Conservation (phyloP, 1,140 invertebrate genomes). For the Archivesica marissinica region DNA sequence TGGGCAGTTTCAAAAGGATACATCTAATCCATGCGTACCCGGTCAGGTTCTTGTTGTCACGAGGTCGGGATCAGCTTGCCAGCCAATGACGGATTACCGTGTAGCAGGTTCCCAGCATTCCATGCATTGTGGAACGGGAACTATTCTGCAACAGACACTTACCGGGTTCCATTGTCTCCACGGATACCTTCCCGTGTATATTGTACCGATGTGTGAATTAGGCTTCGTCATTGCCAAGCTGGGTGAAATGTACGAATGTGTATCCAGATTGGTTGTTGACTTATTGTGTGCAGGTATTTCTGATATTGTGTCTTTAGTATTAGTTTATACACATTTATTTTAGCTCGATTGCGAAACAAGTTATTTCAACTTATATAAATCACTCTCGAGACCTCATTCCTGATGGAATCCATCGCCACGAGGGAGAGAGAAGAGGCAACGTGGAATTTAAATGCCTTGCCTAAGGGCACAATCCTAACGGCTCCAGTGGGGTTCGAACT, state of each 20-base stretch:
- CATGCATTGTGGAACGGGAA: background rate
- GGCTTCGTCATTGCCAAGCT: background rate
- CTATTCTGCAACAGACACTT: background rate
- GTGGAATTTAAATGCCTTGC: too few species aligned
- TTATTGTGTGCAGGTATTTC: conserved; percentile 1
- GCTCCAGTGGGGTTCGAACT: too few species aligned
- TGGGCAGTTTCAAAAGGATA: background rate
- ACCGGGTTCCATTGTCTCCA: background rate
- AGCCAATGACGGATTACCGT: background rate
- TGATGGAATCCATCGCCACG: too few species aligned
- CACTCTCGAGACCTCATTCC: too few species aligned
- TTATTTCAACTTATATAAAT: too few species aligned
- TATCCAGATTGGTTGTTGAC: background rate
- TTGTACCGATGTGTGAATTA: background rate
- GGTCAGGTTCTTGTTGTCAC: conserved; percentile 16
- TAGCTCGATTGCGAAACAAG: too few species aligned
- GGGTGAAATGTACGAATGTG: background rate
- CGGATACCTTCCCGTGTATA: background rate
- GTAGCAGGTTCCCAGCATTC: background rate
- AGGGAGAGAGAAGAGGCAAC: too few species aligned
- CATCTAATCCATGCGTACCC: background rate
- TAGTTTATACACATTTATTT: background rate
- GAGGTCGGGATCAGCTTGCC: background rate
- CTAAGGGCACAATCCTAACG: too few species aligned
- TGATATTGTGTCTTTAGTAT: background rate